phyloP scores from a whole-genome alignment of 2,888 invertebrate species.

The Agrochola litura region DNA sequence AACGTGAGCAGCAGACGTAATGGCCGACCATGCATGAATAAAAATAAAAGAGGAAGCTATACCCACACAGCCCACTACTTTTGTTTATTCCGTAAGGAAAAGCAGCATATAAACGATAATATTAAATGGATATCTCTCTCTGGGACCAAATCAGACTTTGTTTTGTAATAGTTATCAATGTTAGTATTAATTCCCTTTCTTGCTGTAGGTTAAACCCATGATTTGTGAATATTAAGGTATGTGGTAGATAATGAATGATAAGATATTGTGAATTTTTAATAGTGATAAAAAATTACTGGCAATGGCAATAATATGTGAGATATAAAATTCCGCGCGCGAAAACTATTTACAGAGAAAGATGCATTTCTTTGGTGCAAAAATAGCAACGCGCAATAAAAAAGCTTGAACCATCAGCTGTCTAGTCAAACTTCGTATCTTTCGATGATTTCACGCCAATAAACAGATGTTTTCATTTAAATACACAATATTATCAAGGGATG shows the following conservation, averaged over 20 bases:
- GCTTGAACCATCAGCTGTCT: not conserved
- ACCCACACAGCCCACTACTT: slow-evolving; percentile 14
- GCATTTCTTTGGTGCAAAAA: slow-evolving; percentile 10
- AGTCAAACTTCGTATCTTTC: not conserved
- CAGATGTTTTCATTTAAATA: not conserved
- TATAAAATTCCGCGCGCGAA: not conserved
- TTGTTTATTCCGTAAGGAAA: slow-evolving; percentile 35
- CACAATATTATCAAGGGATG: not conserved
- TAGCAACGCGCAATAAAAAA: slow-evolving; percentile 17
- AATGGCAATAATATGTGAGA: not conserved
- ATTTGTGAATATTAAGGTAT: slow-evolving; percentile 27
- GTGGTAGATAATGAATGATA: slow-evolving; percentile 12
- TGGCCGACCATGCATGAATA: slow-evolving; percentile 46
- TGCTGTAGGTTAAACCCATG: not conserved
- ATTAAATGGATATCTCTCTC: slow-evolving; percentile 28
- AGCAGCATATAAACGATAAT: slow-evolving; percentile 28
- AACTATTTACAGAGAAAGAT: slow-evolving; percentile 1
- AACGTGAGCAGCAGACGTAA: slow-evolving; percentile 59
- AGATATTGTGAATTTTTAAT: slow-evolving; percentile 15
- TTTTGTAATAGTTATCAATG: not conserved
- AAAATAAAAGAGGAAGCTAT: slow-evolving; percentile 48
- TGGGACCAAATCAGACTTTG: not conserved
- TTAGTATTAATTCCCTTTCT: not conserved
- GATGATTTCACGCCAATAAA: not conserved
- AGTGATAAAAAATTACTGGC: slow-evolving; percentile 11